A percentile compares a stretch with the other conserved stretches of the same genome.
phyloP scores from a whole-genome alignment of 2,113 vertebrate species.

The Pachycephala philippinensis region DNA sequence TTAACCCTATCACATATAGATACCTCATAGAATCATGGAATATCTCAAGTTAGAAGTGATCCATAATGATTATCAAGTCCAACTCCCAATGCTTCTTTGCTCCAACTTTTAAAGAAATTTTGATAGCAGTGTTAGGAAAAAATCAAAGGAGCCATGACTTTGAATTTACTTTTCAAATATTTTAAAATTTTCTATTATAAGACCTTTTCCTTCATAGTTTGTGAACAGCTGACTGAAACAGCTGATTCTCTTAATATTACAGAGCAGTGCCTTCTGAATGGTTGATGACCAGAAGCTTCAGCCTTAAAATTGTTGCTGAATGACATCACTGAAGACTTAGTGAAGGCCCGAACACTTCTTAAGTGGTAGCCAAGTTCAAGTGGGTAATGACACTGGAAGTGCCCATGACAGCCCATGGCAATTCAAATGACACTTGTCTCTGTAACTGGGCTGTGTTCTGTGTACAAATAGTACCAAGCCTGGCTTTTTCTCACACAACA shows the following conservation, averaged over 20 bases:
- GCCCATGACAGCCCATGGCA: not conserved
- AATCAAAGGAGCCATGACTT: not conserved
- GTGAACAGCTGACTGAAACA: not conserved
- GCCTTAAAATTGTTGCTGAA: not conserved
- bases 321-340: not conserved
- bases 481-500: not conserved
- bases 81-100: not conserved
- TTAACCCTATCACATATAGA: not conserved
- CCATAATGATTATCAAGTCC: not conserved
- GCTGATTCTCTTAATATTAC: not conserved
- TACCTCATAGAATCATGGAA: not conserved
- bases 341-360: rapidly evolving
- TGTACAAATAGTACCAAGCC: not conserved
- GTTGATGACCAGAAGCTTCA: not conserved
- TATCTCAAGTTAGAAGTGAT: not conserved
- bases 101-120: not conserved
- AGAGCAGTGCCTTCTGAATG: not conserved
- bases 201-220: not conserved
- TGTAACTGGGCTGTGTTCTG: not conserved
- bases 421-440: not conserved
- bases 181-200: not conserved
- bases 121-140: not conserved
- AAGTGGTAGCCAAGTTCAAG: not conserved
- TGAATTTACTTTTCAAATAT: not conserved
- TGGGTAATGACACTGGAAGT: not conserved